phyloP scores from a whole-genome alignment of 1,140 invertebrate genomes.

The Cyrtorhinus lividipennis region DNA sequence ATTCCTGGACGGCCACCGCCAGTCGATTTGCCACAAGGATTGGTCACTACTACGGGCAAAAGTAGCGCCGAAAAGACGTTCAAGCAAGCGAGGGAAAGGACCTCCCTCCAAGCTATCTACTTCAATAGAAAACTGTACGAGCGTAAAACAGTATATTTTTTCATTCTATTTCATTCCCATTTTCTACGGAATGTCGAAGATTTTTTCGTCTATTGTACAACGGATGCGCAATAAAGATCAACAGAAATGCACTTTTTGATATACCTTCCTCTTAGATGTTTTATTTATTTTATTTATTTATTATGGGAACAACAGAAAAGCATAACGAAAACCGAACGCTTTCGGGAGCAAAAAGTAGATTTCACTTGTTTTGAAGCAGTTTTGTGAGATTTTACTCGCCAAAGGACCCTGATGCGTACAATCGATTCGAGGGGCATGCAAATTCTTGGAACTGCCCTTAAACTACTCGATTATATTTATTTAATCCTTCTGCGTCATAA shows the following conservation, averaged over 20 bases:
- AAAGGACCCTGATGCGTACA: too few relatives aligned
- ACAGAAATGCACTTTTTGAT: slow-evolving; percentile 1
- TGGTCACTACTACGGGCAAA: slow-evolving; percentile 51
- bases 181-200: not conserved
- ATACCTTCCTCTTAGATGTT: not conserved
- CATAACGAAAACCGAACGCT: too few relatives aligned
- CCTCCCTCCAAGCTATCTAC: slow-evolving; percentile 68
- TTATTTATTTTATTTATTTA: not conserved
- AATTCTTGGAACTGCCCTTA: too few relatives aligned
- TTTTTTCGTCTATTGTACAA: not conserved
- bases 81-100: slow-evolving; percentile 69
- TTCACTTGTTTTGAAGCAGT: too few relatives aligned
- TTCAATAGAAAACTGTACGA: slow-evolving; percentile 64
- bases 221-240: not conserved
- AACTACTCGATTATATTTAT: too few relatives aligned
- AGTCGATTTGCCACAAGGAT: slow-evolving; percentile 41
- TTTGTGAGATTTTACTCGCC: too few relatives aligned
- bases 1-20: slow-evolving; percentile 53
- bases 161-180: not conserved
- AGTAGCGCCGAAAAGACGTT: slow-evolving; percentile 74
- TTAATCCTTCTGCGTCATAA: too few relatives aligned
- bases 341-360: too few relatives aligned
- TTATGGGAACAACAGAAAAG: too few relatives aligned
- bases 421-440: too few relatives aligned
- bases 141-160: slow-evolving; percentile 25